Evolutionary conservation across 2,888 invertebrate species (phyloP).

Genomic region (Pollenia angustigena): DNA sequence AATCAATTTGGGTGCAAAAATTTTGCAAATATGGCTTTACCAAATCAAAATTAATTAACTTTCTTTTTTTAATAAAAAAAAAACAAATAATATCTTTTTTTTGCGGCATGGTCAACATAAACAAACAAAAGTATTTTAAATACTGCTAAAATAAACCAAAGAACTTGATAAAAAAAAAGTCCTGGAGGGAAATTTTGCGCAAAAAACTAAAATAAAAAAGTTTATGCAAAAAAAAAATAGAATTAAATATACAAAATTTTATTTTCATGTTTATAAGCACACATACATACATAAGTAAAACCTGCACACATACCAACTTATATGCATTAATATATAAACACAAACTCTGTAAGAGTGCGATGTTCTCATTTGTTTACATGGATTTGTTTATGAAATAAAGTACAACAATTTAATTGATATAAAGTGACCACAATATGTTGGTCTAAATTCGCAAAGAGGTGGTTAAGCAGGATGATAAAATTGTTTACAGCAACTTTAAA

Average conservation of each 20-base stretch:
- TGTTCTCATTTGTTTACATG: too few relatives aligned
- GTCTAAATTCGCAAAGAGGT: neutral
- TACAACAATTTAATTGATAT: slow-evolving; percentile 34
- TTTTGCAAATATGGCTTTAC: too few relatives aligned
- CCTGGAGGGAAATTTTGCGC: slow-evolving; percentile 20
- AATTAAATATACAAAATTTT: neutral
- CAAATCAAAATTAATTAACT: too few relatives aligned
- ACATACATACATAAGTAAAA: neutral
- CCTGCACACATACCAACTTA: neutral
- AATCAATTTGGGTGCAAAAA: too few relatives aligned
- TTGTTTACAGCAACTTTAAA: neutral
- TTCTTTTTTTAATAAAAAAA: too few relatives aligned
- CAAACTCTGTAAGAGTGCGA: too few relatives aligned
- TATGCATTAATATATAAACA: too few relatives aligned
- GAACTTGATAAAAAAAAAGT: slow-evolving; percentile 6
- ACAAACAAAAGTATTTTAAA: neutral
- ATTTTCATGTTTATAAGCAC: neutral
- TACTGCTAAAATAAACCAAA: neutral
- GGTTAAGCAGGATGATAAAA: slow-evolving; percentile 27
- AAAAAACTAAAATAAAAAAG: slow-evolving; percentile 1
- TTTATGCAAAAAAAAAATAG: neutral
- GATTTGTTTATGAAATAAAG: neutral
- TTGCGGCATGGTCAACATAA: slow-evolving; percentile 3
- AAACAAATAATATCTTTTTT: too few relatives aligned
- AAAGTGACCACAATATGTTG: slow-evolving; percentile 39